Conservation (phyloP, 2,888 invertebrate genomes). For the Callyntrura guangdongensis region DNA sequence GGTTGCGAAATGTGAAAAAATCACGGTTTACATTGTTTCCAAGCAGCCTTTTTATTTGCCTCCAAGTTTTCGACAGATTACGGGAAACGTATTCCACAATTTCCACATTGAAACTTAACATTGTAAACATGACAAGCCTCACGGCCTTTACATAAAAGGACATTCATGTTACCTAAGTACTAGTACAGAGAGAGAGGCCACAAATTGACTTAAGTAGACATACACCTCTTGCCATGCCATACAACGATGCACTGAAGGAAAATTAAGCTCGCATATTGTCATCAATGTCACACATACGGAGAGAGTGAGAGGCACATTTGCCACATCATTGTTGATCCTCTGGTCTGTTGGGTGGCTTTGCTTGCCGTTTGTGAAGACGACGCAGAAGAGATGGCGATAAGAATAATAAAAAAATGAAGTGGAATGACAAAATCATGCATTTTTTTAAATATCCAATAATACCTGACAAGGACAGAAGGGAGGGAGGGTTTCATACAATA, state of each 20-base stretch:
- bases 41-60: too few species aligned
- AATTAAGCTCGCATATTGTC: too few species aligned
- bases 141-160: too few species aligned
- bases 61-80: too few species aligned
- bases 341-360: conserved; percentile 12
- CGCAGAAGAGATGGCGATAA: neutral
- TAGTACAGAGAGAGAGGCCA: neutral
- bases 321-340: conserved; percentile 43
- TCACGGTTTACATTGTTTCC: neutral
- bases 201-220: too few species aligned
- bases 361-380: conserved; percentile 21
- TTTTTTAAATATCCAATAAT: neutral
- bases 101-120: too few species aligned
- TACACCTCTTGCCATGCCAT: neutral
- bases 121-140: too few species aligned
- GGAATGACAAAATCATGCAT: conserved; percentile 48
- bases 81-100: too few species aligned
- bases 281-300: neutral
- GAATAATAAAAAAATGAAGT: neutral
- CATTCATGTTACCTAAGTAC: too few species aligned
- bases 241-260: neutral
- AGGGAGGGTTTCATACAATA: conserved; percentile 43
- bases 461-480: conserved; percentile 68
- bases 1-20: too few species aligned
- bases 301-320: conserved; percentile 22